Conservation (phyloP, 2,888 invertebrate species). For the Euphydryas editha region DNA sequence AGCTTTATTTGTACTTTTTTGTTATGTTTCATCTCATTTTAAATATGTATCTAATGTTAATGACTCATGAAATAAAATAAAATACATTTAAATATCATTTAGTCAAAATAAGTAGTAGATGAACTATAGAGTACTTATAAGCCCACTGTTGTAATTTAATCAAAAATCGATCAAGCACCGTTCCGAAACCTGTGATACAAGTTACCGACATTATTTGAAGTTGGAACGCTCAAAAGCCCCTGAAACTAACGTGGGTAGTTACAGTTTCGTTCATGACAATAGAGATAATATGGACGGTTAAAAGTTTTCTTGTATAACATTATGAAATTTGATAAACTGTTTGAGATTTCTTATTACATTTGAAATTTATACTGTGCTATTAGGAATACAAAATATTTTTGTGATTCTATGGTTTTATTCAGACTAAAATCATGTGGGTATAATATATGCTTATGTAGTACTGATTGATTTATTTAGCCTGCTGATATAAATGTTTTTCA, state of each 20-base stretch:
- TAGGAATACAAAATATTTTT: no score
- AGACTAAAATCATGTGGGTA: no score
- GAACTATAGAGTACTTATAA: background rate
- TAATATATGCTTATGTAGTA: no score
- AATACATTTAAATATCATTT: no score
- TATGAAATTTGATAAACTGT: constrained; percentile 1
- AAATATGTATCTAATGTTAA: no score
- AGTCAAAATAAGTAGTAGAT: no score
- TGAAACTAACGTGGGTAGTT: constrained; percentile 25
- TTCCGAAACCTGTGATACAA: constrained; percentile 20
- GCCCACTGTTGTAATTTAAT: constrained; percentile 21
- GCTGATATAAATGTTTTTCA: no score
- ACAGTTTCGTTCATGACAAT: constrained; percentile 19
- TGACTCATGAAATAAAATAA: no score
- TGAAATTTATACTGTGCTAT: background rate
- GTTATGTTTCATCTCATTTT: no score
- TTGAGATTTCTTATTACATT: background rate
- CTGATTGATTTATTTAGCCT: no score
- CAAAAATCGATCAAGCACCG: constrained; percentile 24
- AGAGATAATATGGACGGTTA: constrained; percentile 14
- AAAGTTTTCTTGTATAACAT: background rate
- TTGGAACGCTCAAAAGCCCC: constrained; percentile 29
- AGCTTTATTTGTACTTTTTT: no score
- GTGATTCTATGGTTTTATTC: no score
- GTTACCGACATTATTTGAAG: constrained; percentile 27